Evolutionary conservation across 2,113 vertebrate genomes (phyloP).

Genomic region (Pimephales promelas): DNA sequence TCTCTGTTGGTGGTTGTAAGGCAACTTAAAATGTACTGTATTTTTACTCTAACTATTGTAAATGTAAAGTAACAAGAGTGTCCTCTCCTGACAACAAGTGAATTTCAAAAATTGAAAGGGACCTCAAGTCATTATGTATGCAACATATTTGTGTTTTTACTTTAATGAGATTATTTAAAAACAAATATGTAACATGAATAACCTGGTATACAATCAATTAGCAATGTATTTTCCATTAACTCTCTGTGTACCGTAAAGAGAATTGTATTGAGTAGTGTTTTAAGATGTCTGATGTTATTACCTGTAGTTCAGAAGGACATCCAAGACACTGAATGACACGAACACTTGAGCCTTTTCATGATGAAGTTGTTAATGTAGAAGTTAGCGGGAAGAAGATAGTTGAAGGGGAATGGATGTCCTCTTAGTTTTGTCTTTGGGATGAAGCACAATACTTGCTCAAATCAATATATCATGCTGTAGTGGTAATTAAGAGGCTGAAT

Average conservation of each 20-base stretch:
- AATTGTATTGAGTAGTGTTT: conserved; percentile 3
- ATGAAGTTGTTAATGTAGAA: conserved; percentile 34
- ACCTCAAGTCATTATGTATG: neutral
- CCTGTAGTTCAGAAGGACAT: conserved; percentile 1
- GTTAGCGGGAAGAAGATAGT: neutral
- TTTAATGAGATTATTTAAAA: neutral
- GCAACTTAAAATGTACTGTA: neutral
- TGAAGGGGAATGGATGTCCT: conserved; percentile 13
- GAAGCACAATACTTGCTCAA: conserved; percentile 27
- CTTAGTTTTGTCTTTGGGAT: conserved; percentile 16
- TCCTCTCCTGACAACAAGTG: neutral
- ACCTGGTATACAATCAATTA: neutral
- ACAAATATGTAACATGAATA: neutral
- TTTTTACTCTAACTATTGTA: neutral
- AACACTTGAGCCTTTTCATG: conserved; percentile 18
- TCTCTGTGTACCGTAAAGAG: neutral
- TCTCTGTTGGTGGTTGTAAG: neutral
- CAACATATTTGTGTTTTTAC: neutral
- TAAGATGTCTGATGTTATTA: neutral
- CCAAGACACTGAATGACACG: conserved; percentile 19
- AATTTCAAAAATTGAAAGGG: neutral
- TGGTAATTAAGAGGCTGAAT: conserved; percentile 47
- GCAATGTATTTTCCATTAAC: neutral
- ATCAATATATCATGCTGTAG: conserved; percentile 44
- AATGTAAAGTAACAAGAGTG: neutral